Evolutionary conservation across 1,140 invertebrate genomes (phyloP), one percentile per base, ranked within the genome.

Genomic region (Halictus rubicundus): DNA sequence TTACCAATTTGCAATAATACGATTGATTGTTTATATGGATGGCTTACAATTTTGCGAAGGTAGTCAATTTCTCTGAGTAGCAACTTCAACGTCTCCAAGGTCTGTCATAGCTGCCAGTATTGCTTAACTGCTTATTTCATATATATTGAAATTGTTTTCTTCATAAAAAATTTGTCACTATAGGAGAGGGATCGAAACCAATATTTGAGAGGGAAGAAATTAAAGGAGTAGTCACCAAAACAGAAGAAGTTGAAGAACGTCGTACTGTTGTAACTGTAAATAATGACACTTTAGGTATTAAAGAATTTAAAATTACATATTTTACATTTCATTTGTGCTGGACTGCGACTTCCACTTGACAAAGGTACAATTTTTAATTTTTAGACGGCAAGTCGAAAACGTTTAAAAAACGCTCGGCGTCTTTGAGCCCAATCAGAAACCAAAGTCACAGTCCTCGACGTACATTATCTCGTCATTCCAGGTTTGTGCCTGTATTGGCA

Each of bases 121-220:
- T 39, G 39, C n/a, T 68, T 74, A 52, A 46, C 39, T 63, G 64
- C 61, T 68, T 42, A 0, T n/a, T 75, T 39, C 0, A 27, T 54
- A 7, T 61, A 23, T 23, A 63, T 32, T 42, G 16, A 16, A 39
- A 5, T 1, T 19, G 16, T 65, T 64, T 12, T 49, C n/a, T 70
- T 49, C n/a, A 59, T 66, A 57, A 71, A 72, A 46, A 32, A 9
- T 19, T 74, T 32, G 27, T 78, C 57, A 77, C 0, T 64, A 27
- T 59, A 90, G 89, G 88, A 52, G 89, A 90, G 70, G 89, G 89
- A 57, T 49, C 63, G 5, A 90, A 88, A 37, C 87, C 89, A 23
- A 89, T 90, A 70, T 90, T 90, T 71, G 88, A 90, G n/a, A 86
- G 88, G 14, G 86, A 85, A 76, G 89, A 90, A 80, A 76, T 90